These are phyloP conservation scores for Acanthacorydalis orientalis DNA, from an alignment of 2,888 invertebrate species.

Conservation along the genomic window DNA sequence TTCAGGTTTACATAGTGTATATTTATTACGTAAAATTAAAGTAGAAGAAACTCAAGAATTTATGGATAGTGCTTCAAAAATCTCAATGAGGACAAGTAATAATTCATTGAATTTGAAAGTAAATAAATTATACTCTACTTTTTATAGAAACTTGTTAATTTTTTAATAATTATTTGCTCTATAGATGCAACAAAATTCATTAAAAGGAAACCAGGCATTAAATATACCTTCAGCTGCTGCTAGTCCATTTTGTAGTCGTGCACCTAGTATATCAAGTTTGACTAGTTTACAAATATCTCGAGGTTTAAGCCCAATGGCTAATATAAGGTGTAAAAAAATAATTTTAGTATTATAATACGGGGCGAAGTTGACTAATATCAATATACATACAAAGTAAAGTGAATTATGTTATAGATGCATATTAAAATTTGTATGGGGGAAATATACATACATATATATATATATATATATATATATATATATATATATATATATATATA, in stretches of 20 bases:
- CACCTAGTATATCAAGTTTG: conserved; percentile 12
- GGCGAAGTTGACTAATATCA: not conserved
- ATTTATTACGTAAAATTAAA: conserved; percentile 58
- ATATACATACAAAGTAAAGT: too few relatives aligned
- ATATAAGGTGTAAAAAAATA: conserved; percentile 23
- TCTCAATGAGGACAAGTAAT: not conserved
- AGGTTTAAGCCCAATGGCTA: conserved; percentile 33
- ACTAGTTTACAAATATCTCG: conserved; percentile 22
- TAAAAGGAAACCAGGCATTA: not conserved
- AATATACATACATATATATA: too few relatives aligned
- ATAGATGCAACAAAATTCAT: conserved; percentile 6
- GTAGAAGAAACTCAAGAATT: conserved; percentile 45
- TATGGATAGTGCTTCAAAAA: not conserved
- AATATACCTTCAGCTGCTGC: conserved; percentile 12
- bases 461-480: too few relatives aligned
- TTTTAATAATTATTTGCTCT: not conserved
- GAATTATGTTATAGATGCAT: too few relatives aligned
- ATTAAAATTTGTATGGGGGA: too few relatives aligned
- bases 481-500: too few relatives aligned
- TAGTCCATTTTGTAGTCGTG: conserved; percentile 18
- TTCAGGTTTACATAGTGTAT: conserved; percentile 64
- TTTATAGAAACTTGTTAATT: not conserved
- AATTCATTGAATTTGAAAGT: not conserved
- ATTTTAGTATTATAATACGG: not conserved
- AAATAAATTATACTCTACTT: too few relatives aligned